Evolutionary conservation across 2,113 vertebrate genomes (phyloP), one percentile per base, ranked within the genome.

Genomic region (Phrynocephalus versicolor): DNA sequence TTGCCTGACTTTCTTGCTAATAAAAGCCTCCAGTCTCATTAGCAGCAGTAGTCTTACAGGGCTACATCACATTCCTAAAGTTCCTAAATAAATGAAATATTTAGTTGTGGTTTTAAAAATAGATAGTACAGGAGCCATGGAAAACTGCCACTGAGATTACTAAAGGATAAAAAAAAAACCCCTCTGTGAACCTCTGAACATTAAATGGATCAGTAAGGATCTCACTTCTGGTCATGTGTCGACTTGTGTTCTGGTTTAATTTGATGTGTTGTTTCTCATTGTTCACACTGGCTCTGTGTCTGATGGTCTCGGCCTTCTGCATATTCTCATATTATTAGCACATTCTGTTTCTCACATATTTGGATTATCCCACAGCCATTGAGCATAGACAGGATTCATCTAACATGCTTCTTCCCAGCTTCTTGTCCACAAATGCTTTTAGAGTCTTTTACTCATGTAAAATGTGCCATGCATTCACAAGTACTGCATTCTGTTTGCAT

Each of bases 211-310:
- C 60, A 84, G 30, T 35, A 84, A 67, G 15, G 30, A 16, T 67
- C 65, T 37, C 71, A 55, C 13, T 33, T 85, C 33, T 62, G 2
- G 51, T 62, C 55, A 55, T 60, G 23, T 69, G 64, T 35, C 2
- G 45, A 51, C 45, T 51, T 67, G 25, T 67, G 27, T 60, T 9
- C n/a, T n/a, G n/a, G n/a, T n/a, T n/a, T n/a, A n/a, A n/a, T n/a
- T 51, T 78, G 72, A 16, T 84, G 21, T 55, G 33, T 69, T 51
- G 72, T 64, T 75, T 84, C 39, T 84, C 74, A 58, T 37, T 77
- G n/a, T 21, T 39, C 21, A 67, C 21, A 30, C 15, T 77, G 25
- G n/a, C 60, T 77, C 55, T 67, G 39, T 51, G 51, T 65, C 64
- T 51, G 30, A 51, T 81, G 30, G 64, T 30, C 37, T 9, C 74